Evolutionary conservation across 1,140 invertebrate genomes (phyloP).

Genomic region (Theocolax elegans): DNA sequence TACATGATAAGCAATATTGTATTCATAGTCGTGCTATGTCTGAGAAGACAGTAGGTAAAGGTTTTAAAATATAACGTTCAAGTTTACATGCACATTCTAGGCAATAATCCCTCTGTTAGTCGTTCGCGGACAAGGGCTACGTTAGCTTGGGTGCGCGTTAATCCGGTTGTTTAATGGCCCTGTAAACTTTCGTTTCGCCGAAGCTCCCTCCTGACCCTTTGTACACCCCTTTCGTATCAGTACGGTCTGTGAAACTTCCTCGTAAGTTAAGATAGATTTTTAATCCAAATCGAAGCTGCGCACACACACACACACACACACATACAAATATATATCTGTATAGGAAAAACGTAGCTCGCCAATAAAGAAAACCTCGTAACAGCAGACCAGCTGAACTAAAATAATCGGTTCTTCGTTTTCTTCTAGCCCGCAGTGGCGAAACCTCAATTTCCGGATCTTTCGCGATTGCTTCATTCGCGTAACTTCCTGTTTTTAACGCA

Average conservation of each 20-base stretch:
- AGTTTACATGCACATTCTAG: too few relatives aligned
- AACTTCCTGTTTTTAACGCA: slow-evolving; percentile 26
- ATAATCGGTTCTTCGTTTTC: slow-evolving; percentile 13
- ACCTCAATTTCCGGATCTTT: slow-evolving; percentile 30
- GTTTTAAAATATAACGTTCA: too few relatives aligned
- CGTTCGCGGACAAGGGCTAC: neutral
- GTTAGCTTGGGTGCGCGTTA: neutral
- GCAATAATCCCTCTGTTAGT: slow-evolving; percentile 5
- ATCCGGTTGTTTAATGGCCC: slow-evolving; percentile 9
- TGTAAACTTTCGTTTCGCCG: neutral
- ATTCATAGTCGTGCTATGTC: too few relatives aligned
- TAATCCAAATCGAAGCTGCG: neutral
- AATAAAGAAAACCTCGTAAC: slow-evolving; percentile 38
- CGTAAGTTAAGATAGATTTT: slow-evolving; percentile 24
- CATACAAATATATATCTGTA: too few relatives aligned
- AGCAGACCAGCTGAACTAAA: slow-evolving; percentile 12
- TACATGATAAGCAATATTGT: too few relatives aligned
- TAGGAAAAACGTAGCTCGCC: slow-evolving; percentile 27
- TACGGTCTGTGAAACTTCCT: neutral
- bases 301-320: neutral
- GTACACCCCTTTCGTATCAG: too few relatives aligned
- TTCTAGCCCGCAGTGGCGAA: neutral
- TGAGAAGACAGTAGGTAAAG: too few relatives aligned
- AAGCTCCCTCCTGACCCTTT: neutral
- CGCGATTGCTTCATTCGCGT: slow-evolving; percentile 40